Evolutionary conservation across 2,797 vertebrate genomes (phyloP).

Genomic region (Acomys russatus): DNA sequence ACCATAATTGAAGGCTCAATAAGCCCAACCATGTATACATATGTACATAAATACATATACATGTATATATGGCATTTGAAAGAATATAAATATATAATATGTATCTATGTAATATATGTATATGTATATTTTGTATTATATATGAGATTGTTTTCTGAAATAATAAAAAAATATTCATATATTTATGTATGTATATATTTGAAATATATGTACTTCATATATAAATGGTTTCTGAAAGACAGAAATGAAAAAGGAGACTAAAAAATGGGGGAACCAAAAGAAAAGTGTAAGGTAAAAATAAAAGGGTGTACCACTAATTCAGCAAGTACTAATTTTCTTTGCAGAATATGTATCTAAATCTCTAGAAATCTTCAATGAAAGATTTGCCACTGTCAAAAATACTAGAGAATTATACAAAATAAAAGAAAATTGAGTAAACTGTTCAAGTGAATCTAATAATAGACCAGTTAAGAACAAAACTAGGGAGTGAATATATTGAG

Average conservation of each 20-base stretch:
- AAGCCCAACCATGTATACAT: neutral
- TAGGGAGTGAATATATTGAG: neutral
- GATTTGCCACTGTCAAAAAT: neutral
- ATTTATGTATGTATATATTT: neutral
- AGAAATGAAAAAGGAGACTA: rapidly evolving
- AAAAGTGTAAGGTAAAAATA: neutral
- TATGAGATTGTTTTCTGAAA: too few relatives aligned
- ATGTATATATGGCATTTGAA: too few relatives aligned
- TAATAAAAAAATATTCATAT: too few relatives aligned
- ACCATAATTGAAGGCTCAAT: too few relatives aligned
- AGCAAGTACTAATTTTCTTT: neutral
- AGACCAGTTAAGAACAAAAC: neutral
- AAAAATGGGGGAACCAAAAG: neutral
- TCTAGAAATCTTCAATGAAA: neutral
- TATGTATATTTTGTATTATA: too few relatives aligned
- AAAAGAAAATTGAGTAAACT: neutral
- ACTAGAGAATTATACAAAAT: neutral
- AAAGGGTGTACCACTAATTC: neutral
- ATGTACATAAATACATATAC: too few relatives aligned
- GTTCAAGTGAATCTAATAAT: neutral
- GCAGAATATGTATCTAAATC: neutral
- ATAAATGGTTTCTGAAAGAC: neutral
- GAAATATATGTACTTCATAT: too few relatives aligned
- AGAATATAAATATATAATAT: too few relatives aligned
- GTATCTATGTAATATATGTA: too few relatives aligned